Conservation (phyloP, 92 coral and sea anemone genomes). For the Palythoa caribaeorum region DNA sequence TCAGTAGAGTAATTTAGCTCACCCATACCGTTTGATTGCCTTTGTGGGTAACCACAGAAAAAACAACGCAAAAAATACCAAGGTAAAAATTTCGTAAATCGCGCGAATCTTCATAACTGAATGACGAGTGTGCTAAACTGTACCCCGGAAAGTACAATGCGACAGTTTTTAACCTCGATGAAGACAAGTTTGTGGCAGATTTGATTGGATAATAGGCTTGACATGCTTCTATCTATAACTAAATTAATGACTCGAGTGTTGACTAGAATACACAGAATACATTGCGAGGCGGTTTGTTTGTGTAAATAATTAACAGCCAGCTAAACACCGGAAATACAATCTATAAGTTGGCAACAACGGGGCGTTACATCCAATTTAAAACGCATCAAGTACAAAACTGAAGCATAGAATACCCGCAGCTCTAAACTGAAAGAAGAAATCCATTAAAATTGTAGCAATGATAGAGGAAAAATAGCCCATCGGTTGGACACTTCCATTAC, state of each 20-base stretch:
- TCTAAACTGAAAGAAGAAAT: neutral
- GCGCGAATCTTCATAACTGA: conserved; percentile 51
- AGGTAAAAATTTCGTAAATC: conserved; percentile 41
- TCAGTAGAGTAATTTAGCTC: conserved; percentile 15
- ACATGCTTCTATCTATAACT: conserved; percentile 76
- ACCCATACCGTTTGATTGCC: conserved; percentile 42
- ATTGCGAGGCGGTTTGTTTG: conserved; percentile 79
- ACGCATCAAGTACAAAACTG: conserved; percentile 7
- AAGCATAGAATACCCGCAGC: neutral
- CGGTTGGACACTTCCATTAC: neutral
- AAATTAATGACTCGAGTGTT: conserved; percentile 66
- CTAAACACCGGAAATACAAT: conserved; percentile 85
- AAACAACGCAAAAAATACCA: neutral
- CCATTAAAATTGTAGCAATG: neutral
- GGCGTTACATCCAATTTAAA: conserved; percentile 19
- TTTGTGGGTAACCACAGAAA: conserved; percentile 45
- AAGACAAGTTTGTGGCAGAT: conserved; percentile 40
- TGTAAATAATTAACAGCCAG: conserved; percentile 83
- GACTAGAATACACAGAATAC: conserved; percentile 72
- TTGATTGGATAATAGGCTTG: conserved; percentile 76
- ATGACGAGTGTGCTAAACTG: conserved; percentile 43
- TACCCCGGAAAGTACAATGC: conserved; percentile 35
- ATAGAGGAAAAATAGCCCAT: neutral
- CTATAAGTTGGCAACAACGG: conserved; percentile 30
- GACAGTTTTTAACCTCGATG: conserved; percentile 46